Evolutionary conservation across 2,797 vertebrate species (phyloP).

Genomic region (Thalassophryne amazonica): DNA sequence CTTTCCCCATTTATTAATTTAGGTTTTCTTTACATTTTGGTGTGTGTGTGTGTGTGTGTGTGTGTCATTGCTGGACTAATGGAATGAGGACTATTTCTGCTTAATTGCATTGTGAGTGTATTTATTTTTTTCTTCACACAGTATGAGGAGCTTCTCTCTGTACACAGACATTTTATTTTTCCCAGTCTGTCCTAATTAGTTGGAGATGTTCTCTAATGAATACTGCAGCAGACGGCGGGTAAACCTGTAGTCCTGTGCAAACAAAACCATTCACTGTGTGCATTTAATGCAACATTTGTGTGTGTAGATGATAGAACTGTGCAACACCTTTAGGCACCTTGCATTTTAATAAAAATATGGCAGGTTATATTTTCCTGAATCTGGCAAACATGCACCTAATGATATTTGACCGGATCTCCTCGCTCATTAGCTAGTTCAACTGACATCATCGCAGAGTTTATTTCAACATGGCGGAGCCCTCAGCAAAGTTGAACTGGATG

Average conservation of each 20-base stretch:
- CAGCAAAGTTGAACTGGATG: too few relatives aligned
- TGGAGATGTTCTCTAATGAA: conserved; percentile 31
- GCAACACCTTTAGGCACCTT: too few relatives aligned
- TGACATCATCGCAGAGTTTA: too few relatives aligned
- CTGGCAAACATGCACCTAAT: too few relatives aligned
- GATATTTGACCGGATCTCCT: too few relatives aligned
- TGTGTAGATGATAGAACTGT: conserved; percentile 11
- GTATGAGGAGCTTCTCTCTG: conserved; percentile 32
- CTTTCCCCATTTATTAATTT: conserved; percentile 8
- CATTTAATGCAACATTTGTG: conserved; percentile 34
- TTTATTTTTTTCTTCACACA: conserved; percentile 14
- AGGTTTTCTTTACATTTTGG: conserved; percentile 9
- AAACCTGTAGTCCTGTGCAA: conserved; percentile 36
- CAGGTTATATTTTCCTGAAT: too few relatives aligned
- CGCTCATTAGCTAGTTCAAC: too few relatives aligned
- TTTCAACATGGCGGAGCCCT: too few relatives aligned
- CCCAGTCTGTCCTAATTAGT: conserved; percentile 46
- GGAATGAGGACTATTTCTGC: not conserved
- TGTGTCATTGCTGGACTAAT: conserved; percentile 7
- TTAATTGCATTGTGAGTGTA: conserved; percentile 22
- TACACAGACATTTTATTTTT: conserved; percentile 31
- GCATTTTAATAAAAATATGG: too few relatives aligned
- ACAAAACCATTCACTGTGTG: conserved; percentile 41
- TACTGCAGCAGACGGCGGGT: conserved; percentile 37
- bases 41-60: too few relatives aligned